Evolutionary conservation across 2,888 invertebrate genomes (phyloP).

Genomic region (Digitonthophagus gazella): DNA sequence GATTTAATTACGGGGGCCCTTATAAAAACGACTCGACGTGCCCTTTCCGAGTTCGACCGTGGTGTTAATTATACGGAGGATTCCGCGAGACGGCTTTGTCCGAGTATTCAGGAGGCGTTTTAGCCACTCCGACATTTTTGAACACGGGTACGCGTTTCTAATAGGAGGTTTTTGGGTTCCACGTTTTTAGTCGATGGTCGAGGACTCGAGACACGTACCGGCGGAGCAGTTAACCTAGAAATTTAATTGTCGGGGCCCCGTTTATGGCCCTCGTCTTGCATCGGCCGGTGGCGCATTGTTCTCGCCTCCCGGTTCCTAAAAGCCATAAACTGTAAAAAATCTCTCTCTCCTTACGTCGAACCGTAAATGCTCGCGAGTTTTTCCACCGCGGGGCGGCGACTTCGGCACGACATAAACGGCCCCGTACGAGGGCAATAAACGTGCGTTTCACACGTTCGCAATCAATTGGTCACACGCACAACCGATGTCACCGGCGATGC

Average conservation of each 20-base stretch:
- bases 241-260: conserved; percentile 23
- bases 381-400: conserved; percentile 2
- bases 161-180: background rate
- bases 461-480: conserved; percentile 15
- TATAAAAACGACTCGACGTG: conserved; percentile 41
- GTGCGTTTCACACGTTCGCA: conserved; percentile 10
- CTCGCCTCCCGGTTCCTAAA: conserved; percentile 8
- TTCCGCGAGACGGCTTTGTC: background rate
- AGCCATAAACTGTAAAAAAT: conserved; percentile 13
- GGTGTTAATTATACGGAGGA: conserved; percentile 15
- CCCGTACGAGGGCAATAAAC: conserved; percentile 10
- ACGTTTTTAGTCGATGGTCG: background rate
- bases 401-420: conserved; percentile 8
- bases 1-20: conserved; percentile 39
- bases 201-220: conserved; percentile 16
- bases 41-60: conserved; percentile 31
- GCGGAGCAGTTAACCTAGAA: conserved; percentile 27
- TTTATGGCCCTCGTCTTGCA: background rate
- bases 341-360: conserved; percentile 15
- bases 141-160: background rate
- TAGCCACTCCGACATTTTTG: conserved; percentile 17
- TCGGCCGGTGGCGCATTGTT: conserved; percentile 14
- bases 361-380: conserved; percentile 1
- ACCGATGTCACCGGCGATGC: conserved; percentile 3
- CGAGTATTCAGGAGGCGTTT: background rate